Evolutionary conservation across 2,113 vertebrate genomes (phyloP).

Genomic region (Plecotus auritus): DNA sequence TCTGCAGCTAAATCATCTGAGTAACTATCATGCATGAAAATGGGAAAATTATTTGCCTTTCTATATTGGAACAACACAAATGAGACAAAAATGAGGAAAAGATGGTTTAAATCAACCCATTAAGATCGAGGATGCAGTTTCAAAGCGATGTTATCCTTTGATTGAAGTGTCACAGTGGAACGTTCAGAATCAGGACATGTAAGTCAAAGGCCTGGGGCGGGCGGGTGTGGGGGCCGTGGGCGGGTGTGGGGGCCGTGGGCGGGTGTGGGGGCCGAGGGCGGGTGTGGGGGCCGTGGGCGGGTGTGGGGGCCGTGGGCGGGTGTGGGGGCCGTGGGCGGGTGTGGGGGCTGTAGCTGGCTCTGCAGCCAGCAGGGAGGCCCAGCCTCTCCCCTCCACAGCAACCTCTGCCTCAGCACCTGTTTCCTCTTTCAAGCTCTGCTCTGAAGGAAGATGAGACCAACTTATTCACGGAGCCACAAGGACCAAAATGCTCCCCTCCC

Average conservation of each 20-base stretch:
- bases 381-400: too few species aligned
- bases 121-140: neutral
- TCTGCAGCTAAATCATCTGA: constrained; percentile 37
- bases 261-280: neutral
- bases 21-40: constrained; percentile 15
- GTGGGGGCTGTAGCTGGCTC: too few species aligned
- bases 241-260: neutral
- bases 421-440: neutral
- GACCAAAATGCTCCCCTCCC: neutral
- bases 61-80: constrained; percentile 29
- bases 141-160: neutral
- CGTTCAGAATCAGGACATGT: accelerated
- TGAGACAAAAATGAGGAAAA: neutral
- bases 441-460: neutral
- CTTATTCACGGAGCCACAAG: neutral
- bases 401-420: accelerated
- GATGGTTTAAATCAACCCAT: neutral
- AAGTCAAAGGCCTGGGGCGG: accelerated
- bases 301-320: too few species aligned
- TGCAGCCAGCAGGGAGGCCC: accelerated
- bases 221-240: accelerated
- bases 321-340: too few species aligned
- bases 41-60: constrained; percentile 35
- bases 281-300: too few species aligned
- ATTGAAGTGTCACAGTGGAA: neutral